Percentiles rank a stretch among this genome's conserved stretches.
Conservation (phyloP, 2,113 vertebrate genomes). For the Grammomys surdaster region DNA sequence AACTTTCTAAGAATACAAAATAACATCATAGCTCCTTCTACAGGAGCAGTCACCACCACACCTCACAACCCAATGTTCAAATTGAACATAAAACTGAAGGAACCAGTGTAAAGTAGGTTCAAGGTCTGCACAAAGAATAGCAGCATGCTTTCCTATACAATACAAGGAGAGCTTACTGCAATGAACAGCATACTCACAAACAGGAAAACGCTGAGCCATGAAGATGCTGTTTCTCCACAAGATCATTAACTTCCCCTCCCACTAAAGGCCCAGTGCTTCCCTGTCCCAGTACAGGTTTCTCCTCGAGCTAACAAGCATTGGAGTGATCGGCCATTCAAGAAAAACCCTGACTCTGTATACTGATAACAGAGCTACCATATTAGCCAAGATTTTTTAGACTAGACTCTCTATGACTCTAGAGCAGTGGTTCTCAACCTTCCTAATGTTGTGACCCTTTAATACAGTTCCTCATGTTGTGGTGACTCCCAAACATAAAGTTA, state of each 20-base stretch:
- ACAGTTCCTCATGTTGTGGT: neutral
- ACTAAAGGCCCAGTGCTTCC: neutral
- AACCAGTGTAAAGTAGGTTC: neutral
- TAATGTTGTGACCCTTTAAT: neutral
- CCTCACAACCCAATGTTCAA: neutral
- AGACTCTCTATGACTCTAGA: neutral
- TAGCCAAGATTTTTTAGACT: neutral
- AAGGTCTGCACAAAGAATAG: neutral
- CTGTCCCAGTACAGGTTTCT: neutral
- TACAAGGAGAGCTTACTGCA: neutral
- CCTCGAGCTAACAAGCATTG: neutral
- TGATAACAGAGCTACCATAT: too few relatives aligned
- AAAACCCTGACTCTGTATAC: fast-evolving
- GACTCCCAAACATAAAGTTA: neutral
- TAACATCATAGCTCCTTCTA: neutral
- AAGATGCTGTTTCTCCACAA: neutral
- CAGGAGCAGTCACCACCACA: neutral
- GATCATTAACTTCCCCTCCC: neutral
- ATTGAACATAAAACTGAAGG: neutral
- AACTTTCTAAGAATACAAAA: neutral
- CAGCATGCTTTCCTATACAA: neutral
- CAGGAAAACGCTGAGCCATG: neutral
- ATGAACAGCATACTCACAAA: fast-evolving
- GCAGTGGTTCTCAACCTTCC: neutral
- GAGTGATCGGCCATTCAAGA: neutral